phyloP scores from a whole-genome alignment of 2,797 vertebrate genomes.

The Miichthys miiuy region DNA sequence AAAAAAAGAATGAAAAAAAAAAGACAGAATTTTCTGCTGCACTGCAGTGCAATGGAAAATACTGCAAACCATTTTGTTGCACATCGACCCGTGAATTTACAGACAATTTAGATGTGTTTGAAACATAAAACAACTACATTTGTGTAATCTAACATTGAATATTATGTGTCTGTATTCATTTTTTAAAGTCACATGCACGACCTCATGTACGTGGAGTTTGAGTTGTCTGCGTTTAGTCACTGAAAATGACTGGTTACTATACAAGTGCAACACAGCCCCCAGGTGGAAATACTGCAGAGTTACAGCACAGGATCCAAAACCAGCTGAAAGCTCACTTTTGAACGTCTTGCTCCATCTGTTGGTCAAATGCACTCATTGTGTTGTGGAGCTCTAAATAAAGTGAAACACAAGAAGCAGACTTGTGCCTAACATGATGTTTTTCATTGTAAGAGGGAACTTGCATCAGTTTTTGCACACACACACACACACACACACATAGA shows the following conservation, averaged over 20 bases:
- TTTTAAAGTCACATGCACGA: background rate
- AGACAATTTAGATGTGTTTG: background rate
- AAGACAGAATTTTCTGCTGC: background rate
- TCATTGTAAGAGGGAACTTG: background rate
- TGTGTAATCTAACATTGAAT: background rate
- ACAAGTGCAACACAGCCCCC: slow-evolving; percentile 66
- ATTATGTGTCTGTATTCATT: background rate
- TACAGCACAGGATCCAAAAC: slow-evolving; percentile 19
- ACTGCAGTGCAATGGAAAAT: background rate
- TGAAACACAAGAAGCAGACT: background rate
- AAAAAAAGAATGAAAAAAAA: background rate
- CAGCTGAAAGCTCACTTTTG: background rate
- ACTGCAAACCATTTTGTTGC: background rate
- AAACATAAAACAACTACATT: background rate
- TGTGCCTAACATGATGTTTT: too few relatives aligned
- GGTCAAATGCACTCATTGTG: slow-evolving; percentile 23
- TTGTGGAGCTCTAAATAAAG: background rate
- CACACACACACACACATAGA: background rate
- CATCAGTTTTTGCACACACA: background rate
- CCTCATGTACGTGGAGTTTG: background rate
- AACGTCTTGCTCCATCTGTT: slow-evolving; percentile 55
- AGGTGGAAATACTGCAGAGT: slow-evolving; percentile 23
- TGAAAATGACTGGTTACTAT: background rate
- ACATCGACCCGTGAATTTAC: background rate
- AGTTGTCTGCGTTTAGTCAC: background rate